Base-by-base conservation (phyloP, 1,140 invertebrate species). In the Papilio machaon region DNA sequence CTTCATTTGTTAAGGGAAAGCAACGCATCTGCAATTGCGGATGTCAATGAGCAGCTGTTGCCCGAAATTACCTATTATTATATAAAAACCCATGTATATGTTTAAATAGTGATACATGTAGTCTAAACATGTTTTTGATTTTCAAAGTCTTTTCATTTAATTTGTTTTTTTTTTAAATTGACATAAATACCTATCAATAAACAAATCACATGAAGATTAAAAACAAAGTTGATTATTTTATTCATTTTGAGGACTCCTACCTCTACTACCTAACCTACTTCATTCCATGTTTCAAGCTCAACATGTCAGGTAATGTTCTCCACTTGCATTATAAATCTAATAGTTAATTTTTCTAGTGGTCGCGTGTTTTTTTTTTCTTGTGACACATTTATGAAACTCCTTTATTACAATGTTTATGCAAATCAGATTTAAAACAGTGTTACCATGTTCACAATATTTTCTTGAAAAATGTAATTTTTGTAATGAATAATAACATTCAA, bases 401-500 rank as follows among this genome's bases (percentile, higher is more conserved):
- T 70, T 70, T 70, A 70, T 70, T 70, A 70, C 64, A 70, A 35
- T 70, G 64, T 47, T 74, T 76, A 76, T 76, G 74, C 49, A 76
- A 76, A 76, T 76, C 49, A 30, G 11, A 23, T 49, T 76, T 52
- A 35, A 76, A 76, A 76, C 47, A 54, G 49, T 76, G 74, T 54
- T 30, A 70, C 43, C 47, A n/a, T 52, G 46, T 13, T 54, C 23
- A 49, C 7, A 11, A 30, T 76, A 52, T 76, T 52, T 15, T 35
- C 11, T 2, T 15, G 30, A 4, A 38, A 70, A 70, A 35, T 13
- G 6, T 35, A 30, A 17, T 54, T 54, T 30, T 54, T 70, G 23
- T 76, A 54, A 76, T 75, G 10, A 75, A 75, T 75, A 49, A 75
- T 43, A 43, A 43, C 38, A 47, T 75, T 75, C 49, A 52, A 75